phyloP scores from a whole-genome alignment of 2,797 vertebrate genomes.

The Tympanoctomys barrerae region DNA sequence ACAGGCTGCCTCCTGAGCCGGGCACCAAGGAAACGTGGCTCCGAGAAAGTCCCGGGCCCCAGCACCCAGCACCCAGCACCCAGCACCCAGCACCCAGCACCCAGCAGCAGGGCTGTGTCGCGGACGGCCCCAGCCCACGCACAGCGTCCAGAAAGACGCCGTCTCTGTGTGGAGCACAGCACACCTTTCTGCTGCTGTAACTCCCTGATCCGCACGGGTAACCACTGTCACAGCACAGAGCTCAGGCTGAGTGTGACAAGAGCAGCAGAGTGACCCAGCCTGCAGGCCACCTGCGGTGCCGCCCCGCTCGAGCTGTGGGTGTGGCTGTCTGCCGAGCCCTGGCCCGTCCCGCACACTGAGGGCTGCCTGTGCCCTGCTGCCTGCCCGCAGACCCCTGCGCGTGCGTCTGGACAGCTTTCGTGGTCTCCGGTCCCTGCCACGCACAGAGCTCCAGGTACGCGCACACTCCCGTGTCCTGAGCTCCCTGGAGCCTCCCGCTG shows the following conservation, averaged over 20 bases:
- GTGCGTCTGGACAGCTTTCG: neutral
- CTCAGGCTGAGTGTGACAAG: neutral
- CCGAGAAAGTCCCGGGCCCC: neutral
- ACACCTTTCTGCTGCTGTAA: neutral
- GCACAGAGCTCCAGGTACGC: neutral
- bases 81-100: neutral
- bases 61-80: neutral
- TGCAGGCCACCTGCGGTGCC: neutral
- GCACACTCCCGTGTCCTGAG: too few relatives aligned
- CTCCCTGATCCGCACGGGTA: neutral
- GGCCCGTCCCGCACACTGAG: too few relatives aligned
- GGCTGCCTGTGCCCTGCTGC: neutral
- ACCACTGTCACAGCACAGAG: neutral
- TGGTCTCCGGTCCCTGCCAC: neutral
- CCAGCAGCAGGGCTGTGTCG: neutral
- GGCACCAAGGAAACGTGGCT: neutral
- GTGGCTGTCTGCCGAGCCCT: too few relatives aligned
- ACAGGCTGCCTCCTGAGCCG: neutral
- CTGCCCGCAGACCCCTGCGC: neutral
- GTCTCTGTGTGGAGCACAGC: neutral
- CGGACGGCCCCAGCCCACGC: neutral
- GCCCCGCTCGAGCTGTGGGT: neutral
- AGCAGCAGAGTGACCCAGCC: neutral
- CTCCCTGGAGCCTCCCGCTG: too few relatives aligned
- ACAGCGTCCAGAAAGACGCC: neutral